These are phyloP conservation scores for Macquaria ambigua DNA, from an alignment of 2,113 vertebrate species.

Conservation along the genomic window DNA sequence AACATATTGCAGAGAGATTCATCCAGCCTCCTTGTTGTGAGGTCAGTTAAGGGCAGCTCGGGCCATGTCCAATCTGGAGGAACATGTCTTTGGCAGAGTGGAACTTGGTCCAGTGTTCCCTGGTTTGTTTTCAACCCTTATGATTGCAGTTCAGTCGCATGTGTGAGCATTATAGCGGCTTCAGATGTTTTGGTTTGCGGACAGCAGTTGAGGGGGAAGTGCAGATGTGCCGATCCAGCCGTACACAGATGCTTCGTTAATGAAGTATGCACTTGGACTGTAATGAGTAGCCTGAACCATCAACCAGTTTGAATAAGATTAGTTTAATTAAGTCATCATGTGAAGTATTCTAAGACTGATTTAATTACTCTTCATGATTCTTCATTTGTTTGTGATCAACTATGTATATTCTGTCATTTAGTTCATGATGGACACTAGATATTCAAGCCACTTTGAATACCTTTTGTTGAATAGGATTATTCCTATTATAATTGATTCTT, in stretches of 20 bases:
- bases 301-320: neutral
- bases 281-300: neutral
- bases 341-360: neutral
- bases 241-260: conserved; percentile 14
- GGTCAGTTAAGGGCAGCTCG: conserved; percentile 40
- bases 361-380: neutral
- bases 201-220: conserved; percentile 3
- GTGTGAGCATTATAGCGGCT: conserved; percentile 30
- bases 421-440: neutral
- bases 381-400: neutral
- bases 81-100: conserved; percentile 32
- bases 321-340: neutral
- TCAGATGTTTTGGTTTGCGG: conserved; percentile 37
- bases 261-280: conserved; percentile 5
- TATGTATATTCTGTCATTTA: neutral
- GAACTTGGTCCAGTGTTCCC: conserved; percentile 11
- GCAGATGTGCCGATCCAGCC: conserved; percentile 1
- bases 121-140: conserved; percentile 1
- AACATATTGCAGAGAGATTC: conserved; percentile 3
- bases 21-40: neutral
- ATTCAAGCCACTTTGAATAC: neutral
- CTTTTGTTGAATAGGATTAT: neutral
- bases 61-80: conserved; percentile 32
- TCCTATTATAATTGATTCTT: neutral
- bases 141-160: conserved; percentile 20